Conservation (phyloP, 1,140 invertebrate species). For the Lutraria rhynchaena region DNA sequence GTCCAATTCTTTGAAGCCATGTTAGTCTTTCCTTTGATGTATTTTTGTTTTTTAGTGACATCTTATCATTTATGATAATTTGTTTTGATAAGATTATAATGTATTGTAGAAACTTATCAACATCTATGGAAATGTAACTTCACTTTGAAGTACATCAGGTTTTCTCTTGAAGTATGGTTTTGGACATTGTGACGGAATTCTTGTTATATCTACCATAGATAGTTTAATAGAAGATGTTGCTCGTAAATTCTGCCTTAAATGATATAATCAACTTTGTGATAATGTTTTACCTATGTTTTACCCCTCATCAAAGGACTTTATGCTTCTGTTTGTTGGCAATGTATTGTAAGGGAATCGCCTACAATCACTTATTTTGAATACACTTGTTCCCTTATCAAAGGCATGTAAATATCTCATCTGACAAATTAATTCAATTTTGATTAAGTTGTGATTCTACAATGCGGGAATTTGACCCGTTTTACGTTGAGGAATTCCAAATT, state of each 20-base stretch:
- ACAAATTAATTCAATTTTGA: conserved; percentile 41
- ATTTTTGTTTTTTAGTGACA: conserved; percentile 28
- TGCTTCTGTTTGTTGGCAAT: conserved; percentile 2
- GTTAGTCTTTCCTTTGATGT: conserved; percentile 7
- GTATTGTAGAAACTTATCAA: conserved; percentile 6
- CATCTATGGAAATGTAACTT: conserved; percentile 9
- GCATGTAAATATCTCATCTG: conserved; percentile 7
- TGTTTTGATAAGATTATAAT: conserved; percentile 23
- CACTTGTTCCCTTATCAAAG: conserved; percentile 14
- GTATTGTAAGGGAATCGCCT: background rate
- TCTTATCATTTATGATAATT: conserved; percentile 30
- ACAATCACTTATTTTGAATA: conserved; percentile 39
- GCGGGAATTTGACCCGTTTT: conserved; percentile 27
- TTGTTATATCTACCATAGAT: no score
- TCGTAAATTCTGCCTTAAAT: no score
- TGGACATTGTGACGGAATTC: no score
- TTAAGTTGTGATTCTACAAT: conserved; percentile 32
- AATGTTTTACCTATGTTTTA: conserved; percentile 23
- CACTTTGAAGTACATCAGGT: background rate
- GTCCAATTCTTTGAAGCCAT: no score
- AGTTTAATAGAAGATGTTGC: no score
- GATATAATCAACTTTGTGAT: no score
- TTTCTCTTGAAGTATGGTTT: no score
- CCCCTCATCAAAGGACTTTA: conserved; percentile 20
- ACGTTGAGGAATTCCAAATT: conserved; percentile 3